phyloP scores from a whole-genome alignment of 2,888 invertebrate genomes.

The Ommatoiulus sabulosus region DNA sequence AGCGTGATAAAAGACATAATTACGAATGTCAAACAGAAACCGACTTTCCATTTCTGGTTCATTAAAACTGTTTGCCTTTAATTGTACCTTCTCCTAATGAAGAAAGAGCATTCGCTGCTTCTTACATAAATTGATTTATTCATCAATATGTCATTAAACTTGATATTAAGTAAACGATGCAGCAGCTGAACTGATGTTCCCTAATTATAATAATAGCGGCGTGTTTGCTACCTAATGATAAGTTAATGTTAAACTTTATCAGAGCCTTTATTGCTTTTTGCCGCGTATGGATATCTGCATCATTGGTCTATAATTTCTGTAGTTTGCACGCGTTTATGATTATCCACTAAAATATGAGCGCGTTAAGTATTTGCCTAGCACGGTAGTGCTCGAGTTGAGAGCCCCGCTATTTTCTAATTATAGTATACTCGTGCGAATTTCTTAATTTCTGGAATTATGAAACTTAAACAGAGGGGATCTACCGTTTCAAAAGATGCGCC shows the following conservation, averaged over 20 bases:
- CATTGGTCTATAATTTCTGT: background rate
- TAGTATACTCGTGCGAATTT: background rate
- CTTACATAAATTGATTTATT: background rate
- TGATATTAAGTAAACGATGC: background rate
- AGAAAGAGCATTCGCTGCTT: background rate
- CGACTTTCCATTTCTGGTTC: background rate
- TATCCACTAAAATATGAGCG: background rate
- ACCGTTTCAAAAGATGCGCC: background rate
- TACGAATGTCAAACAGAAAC: background rate
- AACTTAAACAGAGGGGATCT: background rate
- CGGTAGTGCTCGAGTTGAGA: background rate
- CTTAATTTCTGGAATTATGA: background rate
- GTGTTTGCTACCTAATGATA: background rate
- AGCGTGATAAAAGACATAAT: background rate
- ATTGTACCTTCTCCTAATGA: background rate
- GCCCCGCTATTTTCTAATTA: background rate
- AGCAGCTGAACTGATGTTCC: background rate
- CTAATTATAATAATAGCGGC: background rate
- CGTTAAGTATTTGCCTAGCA: background rate
- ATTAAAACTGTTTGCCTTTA: background rate
- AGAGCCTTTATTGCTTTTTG: background rate
- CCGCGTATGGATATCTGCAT: background rate
- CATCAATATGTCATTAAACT: background rate
- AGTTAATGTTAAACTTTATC: slow-evolving; percentile 11
- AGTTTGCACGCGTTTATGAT: background rate